These are phyloP conservation scores for Reticulitermes lucifugus DNA, from an alignment of 2,888 invertebrate species.

Conservation along the genomic window DNA sequence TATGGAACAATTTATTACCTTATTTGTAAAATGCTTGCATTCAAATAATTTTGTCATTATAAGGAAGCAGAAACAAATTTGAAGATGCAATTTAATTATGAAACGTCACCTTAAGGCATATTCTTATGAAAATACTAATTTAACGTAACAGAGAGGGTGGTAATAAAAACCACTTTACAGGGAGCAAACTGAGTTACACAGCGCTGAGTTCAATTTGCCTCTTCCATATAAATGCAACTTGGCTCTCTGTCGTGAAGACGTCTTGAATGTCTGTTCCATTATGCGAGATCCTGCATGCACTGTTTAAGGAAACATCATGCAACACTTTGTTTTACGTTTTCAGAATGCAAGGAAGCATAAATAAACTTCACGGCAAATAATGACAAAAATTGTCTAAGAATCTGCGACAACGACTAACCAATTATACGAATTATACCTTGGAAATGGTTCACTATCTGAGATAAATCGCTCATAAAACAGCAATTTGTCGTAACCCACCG, in stretches of 20 bases:
- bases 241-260: not conserved
- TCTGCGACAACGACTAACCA: too few species aligned
- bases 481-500: too few species aligned
- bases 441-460: too few species aligned
- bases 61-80: not conserved
- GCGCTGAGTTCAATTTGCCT: not conserved
- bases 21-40: not conserved
- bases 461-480: too few species aligned
- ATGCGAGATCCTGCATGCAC: not conserved
- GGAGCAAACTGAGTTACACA: not conserved
- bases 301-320: not conserved
- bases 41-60: not conserved
- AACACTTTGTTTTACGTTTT: too few species aligned
- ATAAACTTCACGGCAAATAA: too few species aligned
- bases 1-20: too few species aligned
- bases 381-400: too few species aligned
- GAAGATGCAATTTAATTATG: not conserved
- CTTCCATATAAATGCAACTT: not conserved
- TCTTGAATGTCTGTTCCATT: not conserved
- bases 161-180: constrained; percentile 6
- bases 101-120: not conserved
- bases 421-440: too few species aligned
- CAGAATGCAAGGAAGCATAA: too few species aligned
- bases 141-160: not conserved
- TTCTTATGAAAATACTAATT: constrained; percentile 7